These are phyloP conservation scores for Clamator glandarius DNA, from an alignment of 2,797 vertebrate genomes.

Conservation along the genomic window DNA sequence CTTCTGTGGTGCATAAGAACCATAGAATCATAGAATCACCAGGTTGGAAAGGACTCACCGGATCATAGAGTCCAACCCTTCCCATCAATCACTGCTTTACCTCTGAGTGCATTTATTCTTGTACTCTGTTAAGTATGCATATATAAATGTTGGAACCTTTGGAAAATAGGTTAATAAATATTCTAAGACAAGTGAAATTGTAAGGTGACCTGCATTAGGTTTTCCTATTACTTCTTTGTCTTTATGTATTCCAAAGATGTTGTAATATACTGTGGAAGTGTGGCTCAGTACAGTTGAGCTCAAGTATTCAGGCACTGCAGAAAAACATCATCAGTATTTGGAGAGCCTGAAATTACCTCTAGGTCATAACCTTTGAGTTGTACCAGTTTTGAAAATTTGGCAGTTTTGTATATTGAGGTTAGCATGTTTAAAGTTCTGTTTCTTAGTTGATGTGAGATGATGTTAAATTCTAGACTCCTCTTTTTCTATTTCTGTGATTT, in stretches of 20 bases:
- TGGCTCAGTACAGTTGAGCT: neutral
- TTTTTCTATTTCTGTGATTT: neutral
- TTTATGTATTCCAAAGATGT: neutral
- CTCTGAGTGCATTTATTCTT: neutral
- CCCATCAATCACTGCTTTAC: no score
- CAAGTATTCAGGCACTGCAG: neutral
- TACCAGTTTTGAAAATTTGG: neutral
- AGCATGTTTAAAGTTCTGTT: neutral
- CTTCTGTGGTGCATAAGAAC: neutral
- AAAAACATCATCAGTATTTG: neutral
- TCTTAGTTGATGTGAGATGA: neutral
- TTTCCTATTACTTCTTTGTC: neutral
- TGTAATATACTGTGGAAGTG: neutral
- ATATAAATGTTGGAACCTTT: neutral
- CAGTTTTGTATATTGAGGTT: neutral
- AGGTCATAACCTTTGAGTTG: neutral
- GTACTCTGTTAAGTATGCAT: neutral
- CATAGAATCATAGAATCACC: no score
- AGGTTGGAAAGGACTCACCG: no score
- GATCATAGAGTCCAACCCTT: no score
- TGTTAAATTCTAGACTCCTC: neutral
- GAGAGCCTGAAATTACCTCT: neutral
- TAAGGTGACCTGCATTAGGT: neutral
- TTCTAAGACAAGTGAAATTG: neutral
- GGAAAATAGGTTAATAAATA: neutral